Evolutionary conservation across 2,888 invertebrate genomes (phyloP).

Genomic region (Hemaris fuciformis): DNA sequence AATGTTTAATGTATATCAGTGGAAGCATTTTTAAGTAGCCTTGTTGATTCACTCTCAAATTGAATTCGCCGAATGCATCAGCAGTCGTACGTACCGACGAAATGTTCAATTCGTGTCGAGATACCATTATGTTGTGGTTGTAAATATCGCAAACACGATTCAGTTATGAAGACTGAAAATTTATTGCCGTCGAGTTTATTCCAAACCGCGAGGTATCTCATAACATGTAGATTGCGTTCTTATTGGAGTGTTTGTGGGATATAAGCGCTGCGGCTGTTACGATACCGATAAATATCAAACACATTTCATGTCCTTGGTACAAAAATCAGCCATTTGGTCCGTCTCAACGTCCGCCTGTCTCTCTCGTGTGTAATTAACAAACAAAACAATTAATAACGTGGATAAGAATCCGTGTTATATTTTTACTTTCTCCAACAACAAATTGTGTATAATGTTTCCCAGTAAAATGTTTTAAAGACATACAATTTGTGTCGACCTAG

Average conservation of each 20-base stretch:
- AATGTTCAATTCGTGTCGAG: neutral
- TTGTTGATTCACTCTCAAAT: too few relatives aligned
- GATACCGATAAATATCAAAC: neutral
- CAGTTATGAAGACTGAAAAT: neutral
- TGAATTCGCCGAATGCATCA: neutral
- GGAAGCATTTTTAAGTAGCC: neutral
- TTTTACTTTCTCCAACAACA: too few relatives aligned
- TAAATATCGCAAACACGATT: neutral
- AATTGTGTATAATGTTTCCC: too few relatives aligned
- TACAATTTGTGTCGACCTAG: too few relatives aligned
- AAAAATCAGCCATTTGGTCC: neutral
- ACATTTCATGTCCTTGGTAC: neutral
- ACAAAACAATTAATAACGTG: too few relatives aligned
- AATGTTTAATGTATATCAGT: too few relatives aligned
- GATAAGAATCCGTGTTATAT: too few relatives aligned
- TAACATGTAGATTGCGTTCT: neutral
- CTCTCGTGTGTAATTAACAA: too few relatives aligned
- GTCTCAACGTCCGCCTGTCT: neutral
- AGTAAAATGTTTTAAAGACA: too few relatives aligned
- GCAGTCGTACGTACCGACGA: neutral
- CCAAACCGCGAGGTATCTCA: slow-evolving; percentile 3
- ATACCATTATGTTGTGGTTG: neutral
- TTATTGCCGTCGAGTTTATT: neutral
- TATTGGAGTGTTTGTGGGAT: neutral
- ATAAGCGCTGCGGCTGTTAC: neutral